Conservation (phyloP, 2,888 invertebrate genomes). For the Agrenia bidenticulata region DNA sequence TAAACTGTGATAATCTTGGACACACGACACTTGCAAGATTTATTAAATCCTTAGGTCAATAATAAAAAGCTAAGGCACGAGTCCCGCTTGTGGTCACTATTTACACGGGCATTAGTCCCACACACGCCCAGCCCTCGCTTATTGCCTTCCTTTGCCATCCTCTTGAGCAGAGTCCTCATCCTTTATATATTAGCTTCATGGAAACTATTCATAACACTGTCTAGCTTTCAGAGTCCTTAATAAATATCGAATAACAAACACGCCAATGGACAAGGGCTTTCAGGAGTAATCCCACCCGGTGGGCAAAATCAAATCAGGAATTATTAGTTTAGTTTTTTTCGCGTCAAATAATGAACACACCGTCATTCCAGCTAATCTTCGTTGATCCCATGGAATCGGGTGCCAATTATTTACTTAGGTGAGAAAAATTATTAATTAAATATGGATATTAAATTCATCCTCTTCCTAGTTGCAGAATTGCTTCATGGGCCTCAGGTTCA, state of each 20-base stretch:
- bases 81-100: conserved; percentile 38
- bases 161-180: not conserved
- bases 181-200: not conserved
- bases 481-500: no score
- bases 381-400: not conserved
- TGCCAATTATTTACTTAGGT: not conserved
- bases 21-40: conserved; percentile 53
- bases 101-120: conserved; percentile 39
- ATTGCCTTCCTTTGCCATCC: not conserved
- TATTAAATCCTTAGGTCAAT: conserved; percentile 53
- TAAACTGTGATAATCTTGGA: conserved; percentile 50
- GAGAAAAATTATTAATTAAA: no score
- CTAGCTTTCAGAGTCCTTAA: no score
- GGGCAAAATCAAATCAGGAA: conserved; percentile 4
- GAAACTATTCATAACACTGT: not conserved
- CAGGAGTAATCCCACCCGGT: not conserved
- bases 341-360: not conserved
- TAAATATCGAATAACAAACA: no score
- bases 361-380: no score
- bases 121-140: conserved; percentile 33
- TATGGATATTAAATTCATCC: no score
- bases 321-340: not conserved
- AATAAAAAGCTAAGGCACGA: conserved; percentile 44
- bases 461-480: no score
- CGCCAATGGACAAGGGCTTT: not conserved